Evolutionary conservation across 2,888 invertebrate genomes (phyloP).

Genomic region (Conus canariensis): DNA sequence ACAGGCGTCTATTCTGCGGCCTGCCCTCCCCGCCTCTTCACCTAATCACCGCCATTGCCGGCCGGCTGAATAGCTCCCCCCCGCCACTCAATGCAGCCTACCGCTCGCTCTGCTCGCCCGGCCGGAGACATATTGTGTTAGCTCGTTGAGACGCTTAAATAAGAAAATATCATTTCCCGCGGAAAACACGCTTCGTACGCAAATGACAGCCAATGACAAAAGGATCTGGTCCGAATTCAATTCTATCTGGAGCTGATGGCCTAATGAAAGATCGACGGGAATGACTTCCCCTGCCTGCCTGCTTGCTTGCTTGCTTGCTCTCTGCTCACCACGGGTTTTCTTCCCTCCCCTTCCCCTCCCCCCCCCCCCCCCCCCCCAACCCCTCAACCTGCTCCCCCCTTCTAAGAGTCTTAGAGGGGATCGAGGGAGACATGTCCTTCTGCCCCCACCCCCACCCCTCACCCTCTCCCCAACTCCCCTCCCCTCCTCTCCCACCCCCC

Average conservation of each 20-base stretch:
- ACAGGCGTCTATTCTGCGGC: conserved; percentile 46
- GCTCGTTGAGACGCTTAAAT: conserved; percentile 44
- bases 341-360: neutral
- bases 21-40: conserved; percentile 14
- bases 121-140: conserved; percentile 39
- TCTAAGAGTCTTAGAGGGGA: conserved; percentile 35
- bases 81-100: conserved; percentile 17
- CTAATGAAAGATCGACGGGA: conserved; percentile 48
- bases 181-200: conserved; percentile 51
- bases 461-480: neutral
- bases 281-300: neutral
- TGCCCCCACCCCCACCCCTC: neutral
- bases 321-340: neutral
- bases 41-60: conserved; percentile 34
- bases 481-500: too few species aligned
- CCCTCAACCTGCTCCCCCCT: neutral
- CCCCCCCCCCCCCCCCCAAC: neutral
- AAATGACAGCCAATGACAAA: conserved; percentile 55
- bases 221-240: conserved; percentile 53
- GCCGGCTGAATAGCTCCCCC: conserved; percentile 25
- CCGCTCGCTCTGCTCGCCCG: conserved; percentile 22
- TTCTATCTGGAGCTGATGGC: conserved; percentile 52
- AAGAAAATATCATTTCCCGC: conserved; percentile 56
- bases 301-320: conserved; percentile 12
- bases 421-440: conserved; percentile 28